Conservation (phyloP, 2,797 vertebrate genomes). For the Pempheris klunzingeri region DNA sequence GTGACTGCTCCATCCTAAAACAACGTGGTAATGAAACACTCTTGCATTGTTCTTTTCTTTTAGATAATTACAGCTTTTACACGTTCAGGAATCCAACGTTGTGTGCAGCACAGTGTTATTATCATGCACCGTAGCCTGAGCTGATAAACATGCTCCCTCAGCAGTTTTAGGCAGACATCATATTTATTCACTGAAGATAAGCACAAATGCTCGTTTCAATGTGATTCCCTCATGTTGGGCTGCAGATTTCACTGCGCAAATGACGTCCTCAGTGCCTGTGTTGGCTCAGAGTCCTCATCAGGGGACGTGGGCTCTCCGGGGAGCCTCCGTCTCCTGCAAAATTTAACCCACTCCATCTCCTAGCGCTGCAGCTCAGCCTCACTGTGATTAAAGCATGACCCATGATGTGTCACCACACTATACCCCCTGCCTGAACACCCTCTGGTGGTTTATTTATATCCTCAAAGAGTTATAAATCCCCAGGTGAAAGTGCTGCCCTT, state of each 20-base stretch:
- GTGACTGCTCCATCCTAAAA: conserved; percentile 44
- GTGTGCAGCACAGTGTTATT: conserved; percentile 70
- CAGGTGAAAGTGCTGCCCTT: conserved; percentile 83
- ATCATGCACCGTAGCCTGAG: conserved; percentile 62
- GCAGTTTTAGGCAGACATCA: conserved; percentile 68
- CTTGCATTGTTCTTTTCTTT: conserved; percentile 71
- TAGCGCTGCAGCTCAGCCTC: conserved; percentile 57
- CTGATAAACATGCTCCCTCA: conserved; percentile 69
- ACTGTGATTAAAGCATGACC: conserved; percentile 79
- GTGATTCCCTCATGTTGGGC: conserved; percentile 33
- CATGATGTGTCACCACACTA: conserved; percentile 66
- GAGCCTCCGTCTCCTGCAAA: conserved; percentile 51
- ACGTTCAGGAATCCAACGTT: conserved; percentile 64
- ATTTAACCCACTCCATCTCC: conserved; percentile 38
- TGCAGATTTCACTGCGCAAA: conserved; percentile 40
- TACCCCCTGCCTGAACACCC: conserved; percentile 66
- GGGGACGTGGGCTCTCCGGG: conserved; percentile 51
- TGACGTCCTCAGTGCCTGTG: conserved; percentile 45
- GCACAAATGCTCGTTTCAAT: conserved; percentile 56
- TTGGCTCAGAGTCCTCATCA: conserved; percentile 42
- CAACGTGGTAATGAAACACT: conserved; percentile 69
- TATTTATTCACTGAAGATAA: conserved; percentile 71
- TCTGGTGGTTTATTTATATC: conserved; percentile 80
- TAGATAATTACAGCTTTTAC: conserved; percentile 80
- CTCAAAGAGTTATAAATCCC: conserved; percentile 78